These are phyloP conservation scores for Neotoma lepida DNA, from an alignment of 2,113 vertebrate species.

Conservation along the genomic window DNA sequence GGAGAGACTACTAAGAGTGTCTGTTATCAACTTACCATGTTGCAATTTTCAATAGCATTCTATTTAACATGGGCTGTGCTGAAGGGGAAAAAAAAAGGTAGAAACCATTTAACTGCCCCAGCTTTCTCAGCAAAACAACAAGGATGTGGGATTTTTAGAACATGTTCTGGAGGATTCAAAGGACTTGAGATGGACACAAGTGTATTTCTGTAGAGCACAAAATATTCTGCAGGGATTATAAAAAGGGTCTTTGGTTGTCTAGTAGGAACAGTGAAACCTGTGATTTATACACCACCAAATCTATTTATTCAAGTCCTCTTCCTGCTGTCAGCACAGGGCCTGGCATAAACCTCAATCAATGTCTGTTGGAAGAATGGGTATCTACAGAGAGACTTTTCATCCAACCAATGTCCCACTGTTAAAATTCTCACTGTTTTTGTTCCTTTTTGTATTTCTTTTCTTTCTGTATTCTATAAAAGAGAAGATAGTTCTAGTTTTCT, in stretches of 20 bases:
- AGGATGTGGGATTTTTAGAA: background rate
- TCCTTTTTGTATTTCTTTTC: background rate
- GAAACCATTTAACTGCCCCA: background rate
- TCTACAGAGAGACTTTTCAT: background rate
- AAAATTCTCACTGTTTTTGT: background rate
- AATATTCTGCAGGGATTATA: background rate
- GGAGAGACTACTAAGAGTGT: background rate
- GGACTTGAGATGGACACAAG: background rate
- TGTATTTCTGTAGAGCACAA: background rate
- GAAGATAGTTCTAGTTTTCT: background rate
- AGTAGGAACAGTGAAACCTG: background rate
- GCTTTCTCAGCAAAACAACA: background rate
- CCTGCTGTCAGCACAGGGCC: background rate
- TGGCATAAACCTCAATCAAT: background rate
- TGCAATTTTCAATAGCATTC: background rate
- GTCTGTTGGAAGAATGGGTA: conserved; percentile 9
- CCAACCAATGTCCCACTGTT: background rate
- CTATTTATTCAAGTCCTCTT: background rate
- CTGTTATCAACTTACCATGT: background rate
- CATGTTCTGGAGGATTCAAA: background rate
- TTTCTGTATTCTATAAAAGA: background rate
- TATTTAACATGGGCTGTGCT: background rate
- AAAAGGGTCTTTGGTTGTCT: background rate
- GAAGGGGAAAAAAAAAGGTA: background rate
- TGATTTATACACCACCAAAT: background rate